Base-by-base conservation (phyloP, 1,140 invertebrate species). In the Nilaparvata lugens region DNA sequence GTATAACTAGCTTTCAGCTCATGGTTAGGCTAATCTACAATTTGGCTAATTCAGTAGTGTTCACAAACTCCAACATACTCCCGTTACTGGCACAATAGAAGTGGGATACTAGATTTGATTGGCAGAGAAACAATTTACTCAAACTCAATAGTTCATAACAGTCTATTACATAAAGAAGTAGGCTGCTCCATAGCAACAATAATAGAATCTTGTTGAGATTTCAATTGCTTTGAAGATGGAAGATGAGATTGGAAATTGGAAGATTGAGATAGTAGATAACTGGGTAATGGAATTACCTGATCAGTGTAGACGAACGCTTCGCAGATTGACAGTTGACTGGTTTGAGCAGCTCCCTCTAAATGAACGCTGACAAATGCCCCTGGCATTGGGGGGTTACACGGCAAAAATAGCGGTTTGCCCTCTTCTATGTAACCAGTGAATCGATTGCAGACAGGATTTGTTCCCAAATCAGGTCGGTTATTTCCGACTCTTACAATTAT, bases 251-350 rank as follows among this genome's bases (percentile, higher is more conserved):
- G 53, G 28, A 11, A 55, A 55, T 35, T 2, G 18, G 23, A 18
- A 55, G 11, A 23, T 55, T 54, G 52, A 54, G 19, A 24, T 54
- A 4, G 28, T 55, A 35, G 21, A 55, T 18, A 28, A 28, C 3
- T 55, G 28, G 9, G n/a, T 25, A 14, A 18, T 18, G 31, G 21
- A 38, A 63, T 65, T 71, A 83, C 83, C 77, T 95, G 92, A 76
- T 95, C 92, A 0, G 93, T 95, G 70, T 95, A 96, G 13, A 95
- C 93, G 69, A 96, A 95, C 0, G 91, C 89, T 75, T 96, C 93
- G 72, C 93, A 96, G n/a, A 96, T 90, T 0, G 92, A 95, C 3
- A 96, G 76, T 52, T 91, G 86, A 23, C 78, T 79, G 43, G 78
- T 79, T 0, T 82, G 79, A 4, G 79, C 76, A 0, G 84, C 76